These are phyloP conservation scores for Spodoptera picta DNA, from an alignment of 2,888 invertebrate species.

Conservation along the genomic window DNA sequence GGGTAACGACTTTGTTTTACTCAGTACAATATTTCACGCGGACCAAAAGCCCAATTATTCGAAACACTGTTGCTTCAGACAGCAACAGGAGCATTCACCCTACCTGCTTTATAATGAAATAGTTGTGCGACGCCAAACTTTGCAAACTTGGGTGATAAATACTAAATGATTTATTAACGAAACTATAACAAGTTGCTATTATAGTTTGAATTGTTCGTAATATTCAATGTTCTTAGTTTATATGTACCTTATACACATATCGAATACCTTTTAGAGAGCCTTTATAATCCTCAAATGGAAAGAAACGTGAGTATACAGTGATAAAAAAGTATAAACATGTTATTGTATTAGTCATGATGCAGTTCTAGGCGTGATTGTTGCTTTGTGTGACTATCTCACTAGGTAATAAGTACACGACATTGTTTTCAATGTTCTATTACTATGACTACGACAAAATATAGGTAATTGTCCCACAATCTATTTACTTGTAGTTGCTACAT, in stretches of 20 bases:
- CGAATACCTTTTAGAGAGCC: constrained; percentile 1
- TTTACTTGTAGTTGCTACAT: no score
- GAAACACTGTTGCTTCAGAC: no score
- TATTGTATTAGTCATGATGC: no score
- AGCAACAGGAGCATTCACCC: no score
- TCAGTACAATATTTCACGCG: background rate
- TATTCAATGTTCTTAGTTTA: background rate
- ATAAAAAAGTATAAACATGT: background rate
- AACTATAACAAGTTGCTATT: constrained; percentile 8
- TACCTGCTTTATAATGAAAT: constrained; percentile 11
- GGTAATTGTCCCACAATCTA: no score
- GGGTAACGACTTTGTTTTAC: no score
- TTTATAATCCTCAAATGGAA: constrained; percentile 9
- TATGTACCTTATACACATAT: constrained; percentile 1
- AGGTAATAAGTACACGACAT: no score
- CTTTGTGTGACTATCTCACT: no score
- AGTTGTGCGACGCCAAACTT: constrained; percentile 16
- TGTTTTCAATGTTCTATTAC: no score
- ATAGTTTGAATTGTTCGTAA: constrained; percentile 3
- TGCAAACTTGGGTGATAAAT: constrained; percentile 21
- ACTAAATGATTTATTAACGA: constrained; percentile 18
- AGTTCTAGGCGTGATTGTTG: no score
- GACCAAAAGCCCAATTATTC: background rate
- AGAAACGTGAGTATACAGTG: constrained; percentile 13
- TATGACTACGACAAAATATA: no score